These are phyloP conservation scores for Eulemur mongoz DNA, from an alignment of 2,797 vertebrate genomes.

Conservation along the genomic window DNA sequence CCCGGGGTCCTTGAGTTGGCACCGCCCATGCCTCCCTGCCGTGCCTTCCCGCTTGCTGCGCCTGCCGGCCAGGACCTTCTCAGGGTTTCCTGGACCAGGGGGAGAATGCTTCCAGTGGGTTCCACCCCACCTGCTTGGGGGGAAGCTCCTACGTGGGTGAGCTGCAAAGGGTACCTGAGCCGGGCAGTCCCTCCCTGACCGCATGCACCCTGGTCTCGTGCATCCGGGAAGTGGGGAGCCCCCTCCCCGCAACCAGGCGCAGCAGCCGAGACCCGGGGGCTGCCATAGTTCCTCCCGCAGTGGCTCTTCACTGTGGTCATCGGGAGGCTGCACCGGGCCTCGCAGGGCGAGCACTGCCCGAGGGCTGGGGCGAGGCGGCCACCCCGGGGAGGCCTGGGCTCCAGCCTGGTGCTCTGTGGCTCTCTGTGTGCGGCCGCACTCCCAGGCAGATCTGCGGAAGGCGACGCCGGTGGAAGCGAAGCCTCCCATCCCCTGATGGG, in stretches of 20 bases:
- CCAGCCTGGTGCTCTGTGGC: not conserved
- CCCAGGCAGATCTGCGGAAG: too few relatives aligned
- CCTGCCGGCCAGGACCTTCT: not conserved
- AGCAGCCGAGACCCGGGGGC: not conserved
- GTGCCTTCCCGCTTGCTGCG: accelerated
- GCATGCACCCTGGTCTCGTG: not conserved
- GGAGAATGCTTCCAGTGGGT: not conserved
- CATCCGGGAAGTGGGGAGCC: accelerated
- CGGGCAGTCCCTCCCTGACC: not conserved
- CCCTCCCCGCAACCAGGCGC: accelerated
- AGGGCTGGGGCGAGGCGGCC: not conserved
- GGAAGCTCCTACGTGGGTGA: accelerated
- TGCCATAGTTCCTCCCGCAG: accelerated
- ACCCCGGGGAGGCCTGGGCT: accelerated
- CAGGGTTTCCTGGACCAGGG: not conserved
- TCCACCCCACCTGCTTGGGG: accelerated
- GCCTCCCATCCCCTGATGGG: not conserved
- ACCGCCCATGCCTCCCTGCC: accelerated
- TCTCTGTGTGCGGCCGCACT: not conserved
- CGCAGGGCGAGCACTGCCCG: accelerated
- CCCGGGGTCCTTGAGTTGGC: not conserved
- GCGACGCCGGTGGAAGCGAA: accelerated
- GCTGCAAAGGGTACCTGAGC: not conserved
- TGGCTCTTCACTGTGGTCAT: not conserved
- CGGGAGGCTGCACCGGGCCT: not conserved